Conservation (phyloP, 2,113 vertebrate genomes). For the Aphyosemion australe region DNA sequence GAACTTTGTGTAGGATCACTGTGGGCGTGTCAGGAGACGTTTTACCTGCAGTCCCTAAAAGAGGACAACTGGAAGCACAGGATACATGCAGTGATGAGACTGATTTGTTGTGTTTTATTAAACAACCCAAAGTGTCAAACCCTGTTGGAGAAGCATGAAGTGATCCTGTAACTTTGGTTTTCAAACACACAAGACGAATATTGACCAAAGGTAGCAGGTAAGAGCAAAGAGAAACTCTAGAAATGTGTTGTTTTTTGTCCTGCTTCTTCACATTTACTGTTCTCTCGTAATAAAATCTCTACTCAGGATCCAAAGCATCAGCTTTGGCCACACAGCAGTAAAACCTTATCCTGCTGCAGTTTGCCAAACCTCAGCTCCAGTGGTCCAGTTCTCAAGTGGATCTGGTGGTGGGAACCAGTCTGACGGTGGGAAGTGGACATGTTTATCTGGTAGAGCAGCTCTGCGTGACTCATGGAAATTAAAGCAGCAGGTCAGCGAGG, state of each 20-base stretch:
- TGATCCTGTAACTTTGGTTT: constrained; percentile 9
- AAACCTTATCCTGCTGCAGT: constrained; percentile 27
- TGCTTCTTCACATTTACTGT: constrained; percentile 13
- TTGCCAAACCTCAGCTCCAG: constrained; percentile 43
- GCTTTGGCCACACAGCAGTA: constrained; percentile 32
- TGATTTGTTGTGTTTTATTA: too few relatives aligned
- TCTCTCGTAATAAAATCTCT: constrained; percentile 42
- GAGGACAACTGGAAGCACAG: background rate
- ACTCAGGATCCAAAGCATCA: constrained; percentile 35
- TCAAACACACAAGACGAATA: constrained; percentile 21
- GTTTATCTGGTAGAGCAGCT: constrained; percentile 44
- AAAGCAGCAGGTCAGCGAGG: constrained; percentile 4
- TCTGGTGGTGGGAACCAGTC: constrained; percentile 37
- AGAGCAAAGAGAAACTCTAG: background rate
- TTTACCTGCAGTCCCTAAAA: too few relatives aligned
- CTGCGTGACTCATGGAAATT: constrained; percentile 16
- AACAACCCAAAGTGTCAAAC: too few relatives aligned
- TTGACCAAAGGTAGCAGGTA: background rate
- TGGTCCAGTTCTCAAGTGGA: constrained; percentile 12
- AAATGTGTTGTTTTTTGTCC: background rate
- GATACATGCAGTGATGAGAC: too few relatives aligned
- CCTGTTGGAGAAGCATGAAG: background rate
- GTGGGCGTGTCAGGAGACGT: too few relatives aligned
- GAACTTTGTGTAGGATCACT: too few relatives aligned
- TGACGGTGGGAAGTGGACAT: constrained; percentile 27